Base-by-base conservation (phyloP, 2,113 vertebrate species). In the Laterallus jamaicensis region DNA sequence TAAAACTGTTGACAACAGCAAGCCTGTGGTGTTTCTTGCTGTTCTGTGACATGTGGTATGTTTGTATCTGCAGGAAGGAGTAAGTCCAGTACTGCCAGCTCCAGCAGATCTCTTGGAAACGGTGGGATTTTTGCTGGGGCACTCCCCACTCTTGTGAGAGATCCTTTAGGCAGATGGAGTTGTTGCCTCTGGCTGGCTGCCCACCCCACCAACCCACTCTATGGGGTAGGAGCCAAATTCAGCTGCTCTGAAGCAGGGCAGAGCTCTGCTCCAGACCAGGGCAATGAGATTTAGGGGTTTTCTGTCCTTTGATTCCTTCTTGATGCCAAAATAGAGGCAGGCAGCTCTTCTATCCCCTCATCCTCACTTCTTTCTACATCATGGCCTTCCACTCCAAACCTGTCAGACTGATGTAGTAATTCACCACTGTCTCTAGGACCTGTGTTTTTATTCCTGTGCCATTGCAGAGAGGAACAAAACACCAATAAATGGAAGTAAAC, bases 41-140 rank as follows among this genome's bases (percentile, higher is more conserved):
- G 6, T 80, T 86, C 21, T 56, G 28, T 67, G 52, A 32, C 8
- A 25, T 0, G 0, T 2, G 4, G 10, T 59, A 18, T 7, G 3
- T 49, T 84, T 63, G 15, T n/a, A 6, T 49, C 49, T 77, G 54
- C 40, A 58, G 63, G 31, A 54, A 18, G 47, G 39, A 79, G 5
- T 35, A 62, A 56, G 55, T n/a, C 54, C 28, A n/a, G 10, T 62
- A 52, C 13, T 66, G 24, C 6, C n/a, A 35, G 18, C n/a, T 86
- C 60, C 25, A 66, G 0, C 35, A 62, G 62, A 5, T 70, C 28
- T 7, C 40, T 52, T 79, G 32, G 39, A 55, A 74, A 6, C 2
- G 0, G 29, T 29, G 18, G 31, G 42, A 32, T 79, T 88, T 69
- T 66, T 32, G 25, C 68, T 37, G 12, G 56, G 26, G 14, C 47